phyloP scores from a whole-genome alignment of 1,140 invertebrate genomes.

The Calephelis nemesis region DNA sequence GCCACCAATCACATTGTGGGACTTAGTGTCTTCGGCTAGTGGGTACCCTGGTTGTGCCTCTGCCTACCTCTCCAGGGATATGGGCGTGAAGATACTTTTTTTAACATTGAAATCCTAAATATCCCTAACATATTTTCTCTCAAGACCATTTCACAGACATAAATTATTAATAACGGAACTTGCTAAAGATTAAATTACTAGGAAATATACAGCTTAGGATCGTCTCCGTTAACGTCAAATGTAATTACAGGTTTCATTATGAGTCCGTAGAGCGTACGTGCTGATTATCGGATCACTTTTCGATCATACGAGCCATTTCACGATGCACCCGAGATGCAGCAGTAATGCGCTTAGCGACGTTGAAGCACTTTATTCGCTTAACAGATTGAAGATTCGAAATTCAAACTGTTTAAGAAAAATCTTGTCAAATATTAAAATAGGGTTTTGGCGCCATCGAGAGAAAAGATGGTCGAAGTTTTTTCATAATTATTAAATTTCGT shows the following conservation, averaged over 20 bases:
- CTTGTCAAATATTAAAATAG: too few species aligned
- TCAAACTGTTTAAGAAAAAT: too few species aligned
- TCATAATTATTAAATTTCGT: too few species aligned
- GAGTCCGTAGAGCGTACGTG: slow-evolving; percentile 7
- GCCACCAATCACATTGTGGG: too few species aligned
- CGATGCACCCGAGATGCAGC: slow-evolving; percentile 15
- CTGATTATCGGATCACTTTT: slow-evolving; percentile 19
- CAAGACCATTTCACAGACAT: background rate
- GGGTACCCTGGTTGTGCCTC: too few species aligned
- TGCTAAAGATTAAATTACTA: background rate
- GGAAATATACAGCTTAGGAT: background rate
- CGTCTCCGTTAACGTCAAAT: background rate
- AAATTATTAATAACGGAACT: background rate
- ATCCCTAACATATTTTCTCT: background rate
- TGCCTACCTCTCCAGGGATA: too few species aligned
- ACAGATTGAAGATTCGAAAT: background rate
- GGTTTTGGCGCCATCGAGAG: too few species aligned
- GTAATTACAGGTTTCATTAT: slow-evolving; percentile 12
- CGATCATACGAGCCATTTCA: slow-evolving; percentile 16
- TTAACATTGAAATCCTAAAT: too few species aligned
- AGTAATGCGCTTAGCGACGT: slow-evolving; percentile 11
- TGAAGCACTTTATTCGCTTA: background rate
- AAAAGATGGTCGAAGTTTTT: too few species aligned
- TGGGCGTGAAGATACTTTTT: too few species aligned
- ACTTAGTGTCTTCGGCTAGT: too few species aligned